Evolutionary conservation across 2,888 invertebrate species (phyloP).

Genomic region (Palloptera scutellata): DNA sequence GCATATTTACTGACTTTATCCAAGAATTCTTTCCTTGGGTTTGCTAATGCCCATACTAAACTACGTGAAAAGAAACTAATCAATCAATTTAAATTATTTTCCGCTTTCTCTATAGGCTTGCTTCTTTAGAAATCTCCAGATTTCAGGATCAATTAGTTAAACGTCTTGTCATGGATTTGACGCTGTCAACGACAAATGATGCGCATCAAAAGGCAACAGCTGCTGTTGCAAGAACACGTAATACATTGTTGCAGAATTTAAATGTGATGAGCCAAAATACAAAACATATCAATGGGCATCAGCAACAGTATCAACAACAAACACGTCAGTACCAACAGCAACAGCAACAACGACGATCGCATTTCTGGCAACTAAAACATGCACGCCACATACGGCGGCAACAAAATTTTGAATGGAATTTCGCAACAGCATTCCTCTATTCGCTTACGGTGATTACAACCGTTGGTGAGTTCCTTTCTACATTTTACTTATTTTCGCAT

Average conservation of each 20-base stretch:
- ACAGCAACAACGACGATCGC: constrained; percentile 6
- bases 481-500: not conserved
- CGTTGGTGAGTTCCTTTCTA: constrained; percentile 72
- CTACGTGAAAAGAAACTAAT: too few species aligned
- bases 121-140: constrained; percentile 63
- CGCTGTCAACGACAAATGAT: constrained; percentile 60
- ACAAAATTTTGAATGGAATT: constrained; percentile 73
- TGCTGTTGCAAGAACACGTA: too few species aligned
- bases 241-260: too few species aligned
- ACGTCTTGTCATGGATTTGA: constrained; percentile 74
- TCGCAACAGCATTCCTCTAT: constrained; percentile 88
- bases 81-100: too few species aligned
- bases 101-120: constrained; percentile 42
- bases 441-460: constrained; percentile 90
- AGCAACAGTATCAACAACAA: too few species aligned
- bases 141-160: constrained; percentile 82
- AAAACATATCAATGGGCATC: constrained; percentile 10
- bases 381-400: constrained; percentile 20
- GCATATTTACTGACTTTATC: too few species aligned
- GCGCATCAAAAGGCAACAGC: not conserved
- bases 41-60: too few species aligned
- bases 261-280: constrained; percentile 1
- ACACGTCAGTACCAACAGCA: not conserved
- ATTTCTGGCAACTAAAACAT: constrained; percentile 21
- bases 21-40: too few species aligned